Base-by-base conservation (phyloP, 2,888 invertebrate species). In the Agelastica alni region DNA sequence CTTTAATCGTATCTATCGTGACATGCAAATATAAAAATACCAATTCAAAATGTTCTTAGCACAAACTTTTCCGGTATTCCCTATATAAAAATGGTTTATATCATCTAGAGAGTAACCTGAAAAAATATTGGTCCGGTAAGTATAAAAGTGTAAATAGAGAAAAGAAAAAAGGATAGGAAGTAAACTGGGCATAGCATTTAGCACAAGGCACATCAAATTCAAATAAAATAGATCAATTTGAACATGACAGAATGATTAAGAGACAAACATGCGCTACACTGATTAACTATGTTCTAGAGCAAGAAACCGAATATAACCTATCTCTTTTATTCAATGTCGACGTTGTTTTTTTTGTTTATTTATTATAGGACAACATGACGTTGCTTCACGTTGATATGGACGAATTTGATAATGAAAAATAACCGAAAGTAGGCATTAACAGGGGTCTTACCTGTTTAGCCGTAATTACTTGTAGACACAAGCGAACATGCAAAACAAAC, bases 371-470 rank as follows among this genome's bases (percentile, higher is more conserved):
- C 12, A 37, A 30, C 18, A 22, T 47, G 37, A 10, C 17, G 36
- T 46, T 46, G 20, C 14, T 18, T 44, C 18, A 44, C 17, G 9
- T 13, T 16, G 4, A 10, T 12, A 39, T 39, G 18, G 12, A 10
- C 17, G 14, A 31, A 42, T 42, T 30, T 13, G 43, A 46, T 26
- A 36, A 26, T 17, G 46, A 39, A 51, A 53, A 55, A 56, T 34
- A 34, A 53, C 45, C 55, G 39, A 52, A 53, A 51, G 45, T 45
- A 63, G 70, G 70, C 70, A 70, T 62, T 68, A 69, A 72, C 73
- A 74, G 75, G 73, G 67, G 58, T 69, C 75, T 75, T 76, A 75
- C 75, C 75, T 74, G 74, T 70, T 70, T 68, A 70, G 70, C 72
- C 69, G 66, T 63, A 61, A 65, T 65, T 65, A 63, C 67, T 65